Conservation (phyloP, 1,140 invertebrate genomes). For the Drosophila bipectinata region DNA sequence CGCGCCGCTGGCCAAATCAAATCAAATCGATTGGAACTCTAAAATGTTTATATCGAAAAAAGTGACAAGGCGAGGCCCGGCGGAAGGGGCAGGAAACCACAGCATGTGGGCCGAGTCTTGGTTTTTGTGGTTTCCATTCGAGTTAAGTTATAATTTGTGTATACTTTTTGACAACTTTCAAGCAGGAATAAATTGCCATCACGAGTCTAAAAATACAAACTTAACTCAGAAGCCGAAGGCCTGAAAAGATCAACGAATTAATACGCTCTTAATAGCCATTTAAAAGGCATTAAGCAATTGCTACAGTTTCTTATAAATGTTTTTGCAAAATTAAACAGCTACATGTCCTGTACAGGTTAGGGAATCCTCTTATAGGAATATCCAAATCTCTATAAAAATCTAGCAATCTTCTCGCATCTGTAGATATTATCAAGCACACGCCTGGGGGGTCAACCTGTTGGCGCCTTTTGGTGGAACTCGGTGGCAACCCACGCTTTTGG, state of each 20-base stretch:
- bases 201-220: constrained; percentile 67
- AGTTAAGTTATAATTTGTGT: constrained; percentile 76
- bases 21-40: constrained; percentile 66
- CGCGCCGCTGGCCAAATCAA: constrained; percentile 64
- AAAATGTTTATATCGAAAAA: constrained; percentile 32
- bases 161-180: constrained; percentile 65
- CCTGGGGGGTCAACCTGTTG: constrained; percentile 47
- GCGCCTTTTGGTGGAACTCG: constrained; percentile 36
- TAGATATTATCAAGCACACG: constrained; percentile 35
- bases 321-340: no score
- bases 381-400: constrained; percentile 6
- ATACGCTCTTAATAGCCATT: constrained; percentile 1
- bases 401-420: constrained; percentile 2
- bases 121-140: constrained; percentile 61
- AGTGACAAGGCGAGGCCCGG: neutral
- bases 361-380: no score
- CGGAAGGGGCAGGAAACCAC: constrained; percentile 20
- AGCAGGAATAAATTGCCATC: constrained; percentile 60
- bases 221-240: constrained; percentile 56
- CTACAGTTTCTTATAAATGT: no score
- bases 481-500: constrained; percentile 46
- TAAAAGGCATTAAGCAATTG: neutral
- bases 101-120: constrained; percentile 60
- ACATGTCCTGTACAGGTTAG: no score
- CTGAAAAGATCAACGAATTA: constrained; percentile 13